phyloP scores from a whole-genome alignment of 1,140 invertebrate genomes.

The Ceratina japonica region DNA sequence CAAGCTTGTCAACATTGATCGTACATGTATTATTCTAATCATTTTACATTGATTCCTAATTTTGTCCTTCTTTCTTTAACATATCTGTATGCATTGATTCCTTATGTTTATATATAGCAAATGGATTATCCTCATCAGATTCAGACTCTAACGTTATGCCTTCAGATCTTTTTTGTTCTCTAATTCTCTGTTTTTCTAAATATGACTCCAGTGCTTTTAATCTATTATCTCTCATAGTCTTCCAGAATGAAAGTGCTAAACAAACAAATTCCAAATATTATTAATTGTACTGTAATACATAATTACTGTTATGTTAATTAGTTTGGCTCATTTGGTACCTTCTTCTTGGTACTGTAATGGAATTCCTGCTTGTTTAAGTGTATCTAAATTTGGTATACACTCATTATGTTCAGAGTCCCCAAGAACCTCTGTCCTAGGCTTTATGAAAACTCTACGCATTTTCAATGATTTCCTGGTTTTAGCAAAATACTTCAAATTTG shows the following conservation, averaged over 20 bases:
- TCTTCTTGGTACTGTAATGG: conserved; percentile 69
- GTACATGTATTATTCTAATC: neutral
- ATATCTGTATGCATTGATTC: conserved; percentile 11
- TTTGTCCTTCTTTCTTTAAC: too few species aligned
- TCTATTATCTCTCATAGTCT: conserved; percentile 60
- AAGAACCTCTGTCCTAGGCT: conserved; percentile 69
- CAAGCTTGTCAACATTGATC: neutral
- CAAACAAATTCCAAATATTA: conserved; percentile 29
- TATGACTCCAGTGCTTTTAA: conserved; percentile 64
- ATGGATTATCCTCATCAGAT: conserved; percentile 70
- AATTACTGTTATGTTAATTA: neutral
- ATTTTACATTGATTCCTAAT: neutral
- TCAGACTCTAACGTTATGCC: conserved; percentile 70
- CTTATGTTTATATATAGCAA: conserved; percentile 63
- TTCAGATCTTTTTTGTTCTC: conserved; percentile 65
- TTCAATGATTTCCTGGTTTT: conserved; percentile 79
- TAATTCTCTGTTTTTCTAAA: conserved; percentile 69
- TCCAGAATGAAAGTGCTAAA: conserved; percentile 70
- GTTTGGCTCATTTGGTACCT: conserved; percentile 52
- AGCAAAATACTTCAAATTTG: conserved; percentile 75
- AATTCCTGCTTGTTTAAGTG: conserved; percentile 67
- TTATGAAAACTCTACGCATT: conserved; percentile 79
- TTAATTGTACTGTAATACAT: conserved; percentile 8
- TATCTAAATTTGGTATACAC: conserved; percentile 68
- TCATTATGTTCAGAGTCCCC: conserved; percentile 64